Percentiles rank a stretch among this genome's conserved stretches.
These are phyloP conservation scores for Tapirus indicus DNA, from an alignment of 2,797 vertebrate species.

Conservation along the genomic window DNA sequence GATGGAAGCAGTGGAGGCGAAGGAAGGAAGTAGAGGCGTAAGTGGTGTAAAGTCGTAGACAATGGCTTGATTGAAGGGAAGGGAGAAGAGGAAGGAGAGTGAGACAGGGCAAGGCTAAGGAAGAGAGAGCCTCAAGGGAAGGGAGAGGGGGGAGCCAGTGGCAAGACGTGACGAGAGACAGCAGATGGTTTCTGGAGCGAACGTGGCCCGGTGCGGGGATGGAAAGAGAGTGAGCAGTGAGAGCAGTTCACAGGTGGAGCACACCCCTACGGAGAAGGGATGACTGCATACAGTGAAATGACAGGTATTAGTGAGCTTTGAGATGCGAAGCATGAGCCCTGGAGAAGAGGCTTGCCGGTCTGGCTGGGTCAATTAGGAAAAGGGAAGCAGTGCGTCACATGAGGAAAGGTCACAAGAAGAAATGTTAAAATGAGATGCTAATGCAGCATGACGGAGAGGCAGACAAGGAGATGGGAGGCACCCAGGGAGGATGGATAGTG, in stretches of 20 bases:
- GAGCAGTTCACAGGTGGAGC: background rate
- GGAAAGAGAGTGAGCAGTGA: background rate
- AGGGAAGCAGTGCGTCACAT: background rate
- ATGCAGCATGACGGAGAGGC: background rate
- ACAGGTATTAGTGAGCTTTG: background rate
- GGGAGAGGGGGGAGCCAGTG: no score
- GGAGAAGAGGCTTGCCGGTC: background rate
- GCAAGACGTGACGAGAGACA: no score
- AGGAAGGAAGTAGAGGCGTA: background rate
- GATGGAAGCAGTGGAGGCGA: background rate
- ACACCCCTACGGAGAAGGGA: background rate
- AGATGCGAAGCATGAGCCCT: background rate
- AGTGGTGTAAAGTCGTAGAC: background rate
- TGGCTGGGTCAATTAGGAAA: background rate
- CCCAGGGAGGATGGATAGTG: background rate
- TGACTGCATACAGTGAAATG: rapidly evolving
- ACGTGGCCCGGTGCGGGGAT: background rate
- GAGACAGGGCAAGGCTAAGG: background rate
- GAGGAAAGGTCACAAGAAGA: background rate
- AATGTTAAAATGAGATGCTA: background rate
- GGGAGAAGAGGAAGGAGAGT: background rate
- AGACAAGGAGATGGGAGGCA: background rate
- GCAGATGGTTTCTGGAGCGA: no score
- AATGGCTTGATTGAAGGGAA: background rate
- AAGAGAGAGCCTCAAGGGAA: background rate